Evolutionary conservation across 2,113 vertebrate genomes (phyloP).

Genomic region (Stomatorhinus ivindoensis): DNA sequence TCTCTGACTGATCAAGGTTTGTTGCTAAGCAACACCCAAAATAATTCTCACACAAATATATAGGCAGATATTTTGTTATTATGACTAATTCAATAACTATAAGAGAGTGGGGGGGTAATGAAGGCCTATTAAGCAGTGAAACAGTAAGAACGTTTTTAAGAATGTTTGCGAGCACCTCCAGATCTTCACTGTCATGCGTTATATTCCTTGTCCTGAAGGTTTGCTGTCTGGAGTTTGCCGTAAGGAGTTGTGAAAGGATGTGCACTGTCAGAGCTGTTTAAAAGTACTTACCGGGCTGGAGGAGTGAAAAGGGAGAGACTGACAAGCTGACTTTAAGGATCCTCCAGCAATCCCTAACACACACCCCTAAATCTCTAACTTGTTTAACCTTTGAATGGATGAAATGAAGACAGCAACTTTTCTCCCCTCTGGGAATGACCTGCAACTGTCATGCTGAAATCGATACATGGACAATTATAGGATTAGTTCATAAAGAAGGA

Average conservation of each 20-base stretch:
- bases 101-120: not conserved
- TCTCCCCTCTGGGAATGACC: slow-evolving; percentile 32
- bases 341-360: not conserved
- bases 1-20: not conserved
- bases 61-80: not conserved
- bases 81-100: not conserved
- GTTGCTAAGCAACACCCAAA: not conserved
- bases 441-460: slow-evolving; percentile 50
- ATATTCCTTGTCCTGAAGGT: not conserved
- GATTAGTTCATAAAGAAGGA: slow-evolving; percentile 57
- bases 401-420: slow-evolving; percentile 10
- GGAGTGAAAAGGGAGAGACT: not conserved
- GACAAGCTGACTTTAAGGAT: slow-evolving; percentile 6
- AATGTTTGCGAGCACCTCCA: slow-evolving; percentile 19
- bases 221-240: not conserved
- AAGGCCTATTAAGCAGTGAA: not conserved
- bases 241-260: not conserved
- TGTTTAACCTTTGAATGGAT: slow-evolving; percentile 35
- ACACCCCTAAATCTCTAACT: slow-evolving; percentile 15
- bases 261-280: not conserved
- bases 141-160: not conserved
- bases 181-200: slow-evolving; percentile 9
- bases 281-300: not conserved
- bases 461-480: slow-evolving; percentile 61
- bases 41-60: not conserved